These are phyloP conservation scores for Myripristis jacobus DNA, from an alignment of 2,797 vertebrate species.

Conservation along the genomic window DNA sequence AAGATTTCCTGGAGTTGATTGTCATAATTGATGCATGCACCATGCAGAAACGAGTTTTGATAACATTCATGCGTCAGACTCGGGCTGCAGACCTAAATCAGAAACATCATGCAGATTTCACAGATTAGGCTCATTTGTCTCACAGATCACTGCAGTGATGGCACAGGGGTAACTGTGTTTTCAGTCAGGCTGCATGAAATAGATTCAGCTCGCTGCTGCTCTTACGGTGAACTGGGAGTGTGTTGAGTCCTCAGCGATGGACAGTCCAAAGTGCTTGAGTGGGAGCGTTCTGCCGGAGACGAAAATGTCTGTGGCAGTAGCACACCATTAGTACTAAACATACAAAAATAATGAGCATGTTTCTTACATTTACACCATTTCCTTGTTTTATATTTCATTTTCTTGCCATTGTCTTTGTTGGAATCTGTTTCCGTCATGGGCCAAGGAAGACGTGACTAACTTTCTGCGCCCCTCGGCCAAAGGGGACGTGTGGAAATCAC, in stretches of 20 bases:
- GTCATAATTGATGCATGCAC: constrained; percentile 81
- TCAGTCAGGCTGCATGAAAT: background rate
- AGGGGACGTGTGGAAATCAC: too few species aligned
- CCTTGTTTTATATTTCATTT: background rate
- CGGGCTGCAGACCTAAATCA: constrained; percentile 85
- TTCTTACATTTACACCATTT: background rate
- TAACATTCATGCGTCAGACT: constrained; percentile 80
- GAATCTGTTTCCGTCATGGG: background rate
- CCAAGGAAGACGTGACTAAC: too few species aligned
- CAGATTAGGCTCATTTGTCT: background rate
- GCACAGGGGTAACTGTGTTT: background rate
- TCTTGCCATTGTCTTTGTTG: background rate
- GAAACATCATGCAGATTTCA: too few species aligned
- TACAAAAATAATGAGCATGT: background rate
- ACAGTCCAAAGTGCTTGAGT: constrained; percentile 71
- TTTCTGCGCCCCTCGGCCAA: too few species aligned
- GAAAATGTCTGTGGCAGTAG: constrained; percentile 32
- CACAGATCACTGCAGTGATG: background rate
- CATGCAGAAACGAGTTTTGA: constrained; percentile 84
- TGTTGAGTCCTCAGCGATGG: constrained; percentile 49
- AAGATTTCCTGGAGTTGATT: constrained; percentile 16
- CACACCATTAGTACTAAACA: constrained; percentile 10
- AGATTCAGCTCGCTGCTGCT: background rate
- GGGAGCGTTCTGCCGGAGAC: background rate
- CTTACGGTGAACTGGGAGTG: constrained; percentile 64